Conservation (phyloP, 1,140 invertebrate species). For the Eciton burchellii region DNA sequence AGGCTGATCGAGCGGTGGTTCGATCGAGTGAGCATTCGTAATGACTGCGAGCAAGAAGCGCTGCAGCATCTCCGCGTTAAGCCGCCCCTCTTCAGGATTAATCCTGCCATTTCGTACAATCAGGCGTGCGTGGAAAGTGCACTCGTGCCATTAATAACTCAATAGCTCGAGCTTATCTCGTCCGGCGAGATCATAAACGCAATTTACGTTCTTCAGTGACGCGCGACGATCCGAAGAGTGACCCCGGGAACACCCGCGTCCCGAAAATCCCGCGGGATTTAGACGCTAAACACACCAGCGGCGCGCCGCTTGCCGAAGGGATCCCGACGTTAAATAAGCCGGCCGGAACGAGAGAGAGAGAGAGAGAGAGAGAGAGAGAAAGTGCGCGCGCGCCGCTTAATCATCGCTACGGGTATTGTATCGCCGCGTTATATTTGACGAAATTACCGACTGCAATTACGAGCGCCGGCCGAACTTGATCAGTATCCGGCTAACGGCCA, state of each 20-base stretch:
- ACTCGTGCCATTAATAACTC: slow-evolving; percentile 33
- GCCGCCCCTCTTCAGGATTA: not conserved
- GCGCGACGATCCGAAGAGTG: slow-evolving; percentile 51
- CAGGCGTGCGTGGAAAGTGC: not conserved
- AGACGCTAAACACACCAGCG: slow-evolving; percentile 35
- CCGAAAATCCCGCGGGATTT: slow-evolving; percentile 48
- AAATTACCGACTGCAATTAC: slow-evolving; percentile 54
- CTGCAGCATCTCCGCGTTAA: not conserved
- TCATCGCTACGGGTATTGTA: slow-evolving; percentile 53
- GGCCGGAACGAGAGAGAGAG: slow-evolving; percentile 7
- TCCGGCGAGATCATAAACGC: slow-evolving; percentile 41
- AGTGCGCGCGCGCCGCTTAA: slow-evolving; percentile 44
- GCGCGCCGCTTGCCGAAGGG: slow-evolving; percentile 40
- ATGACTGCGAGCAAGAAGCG: no score
- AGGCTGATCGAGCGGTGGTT: not conserved
- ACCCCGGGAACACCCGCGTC: slow-evolving; percentile 28
- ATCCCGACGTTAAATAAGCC: slow-evolving; percentile 63
- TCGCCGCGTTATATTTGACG: slow-evolving; percentile 38
- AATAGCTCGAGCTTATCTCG: slow-evolving; percentile 37
- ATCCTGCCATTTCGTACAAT: not conserved
- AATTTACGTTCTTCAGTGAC: slow-evolving; percentile 58
- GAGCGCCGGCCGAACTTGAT: slow-evolving; percentile 37
- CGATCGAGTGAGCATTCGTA: not conserved
- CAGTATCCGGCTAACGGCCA: slow-evolving; percentile 28
- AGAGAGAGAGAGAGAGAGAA: no score